Conservation (phyloP, 2,113 vertebrate species). For the Nibea albiflora region DNA sequence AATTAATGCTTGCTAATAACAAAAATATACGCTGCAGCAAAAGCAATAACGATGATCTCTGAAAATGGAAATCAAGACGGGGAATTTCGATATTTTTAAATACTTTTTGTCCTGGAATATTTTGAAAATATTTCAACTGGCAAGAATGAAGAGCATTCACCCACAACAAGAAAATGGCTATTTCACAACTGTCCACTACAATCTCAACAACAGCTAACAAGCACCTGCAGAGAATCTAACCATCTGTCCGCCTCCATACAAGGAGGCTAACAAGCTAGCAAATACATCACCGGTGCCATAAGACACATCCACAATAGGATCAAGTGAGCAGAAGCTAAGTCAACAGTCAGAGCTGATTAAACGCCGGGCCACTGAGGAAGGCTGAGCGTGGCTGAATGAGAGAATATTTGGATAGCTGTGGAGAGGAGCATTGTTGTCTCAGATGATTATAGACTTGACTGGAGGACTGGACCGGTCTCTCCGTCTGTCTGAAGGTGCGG, state of each 20-base stretch:
- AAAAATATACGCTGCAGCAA: not conserved
- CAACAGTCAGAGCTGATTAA: constrained; percentile 69
- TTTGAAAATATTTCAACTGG: not conserved
- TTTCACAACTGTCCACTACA: not conserved
- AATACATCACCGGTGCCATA: constrained; percentile 32
- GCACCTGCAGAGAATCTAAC: constrained; percentile 34
- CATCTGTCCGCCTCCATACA: constrained; percentile 39
- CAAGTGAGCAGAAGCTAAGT: constrained; percentile 54
- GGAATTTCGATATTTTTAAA: not conserved
- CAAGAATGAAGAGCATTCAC: not conserved
- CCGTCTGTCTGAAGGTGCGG: constrained; percentile 53
- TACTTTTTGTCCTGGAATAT: not conserved
- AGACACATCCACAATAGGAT: constrained; percentile 42
- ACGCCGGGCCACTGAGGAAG: constrained; percentile 20
- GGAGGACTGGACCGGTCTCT: constrained; percentile 24
- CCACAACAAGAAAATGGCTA: not conserved
- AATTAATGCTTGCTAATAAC: constrained; percentile 2
- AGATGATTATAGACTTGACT: constrained; percentile 59
- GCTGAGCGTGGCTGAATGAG: constrained; percentile 32
- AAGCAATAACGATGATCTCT: not conserved
- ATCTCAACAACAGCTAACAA: constrained; percentile 35
- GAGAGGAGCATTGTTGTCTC: constrained; percentile 59
- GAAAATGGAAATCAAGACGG: no score
- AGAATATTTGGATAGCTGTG: constrained; percentile 76
- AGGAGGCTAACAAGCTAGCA: constrained; percentile 53